A percentile compares a stretch with the other conserved stretches of the same genome.
phyloP scores from a whole-genome alignment of 1,140 invertebrate genomes.

The Vanessa atalanta region DNA sequence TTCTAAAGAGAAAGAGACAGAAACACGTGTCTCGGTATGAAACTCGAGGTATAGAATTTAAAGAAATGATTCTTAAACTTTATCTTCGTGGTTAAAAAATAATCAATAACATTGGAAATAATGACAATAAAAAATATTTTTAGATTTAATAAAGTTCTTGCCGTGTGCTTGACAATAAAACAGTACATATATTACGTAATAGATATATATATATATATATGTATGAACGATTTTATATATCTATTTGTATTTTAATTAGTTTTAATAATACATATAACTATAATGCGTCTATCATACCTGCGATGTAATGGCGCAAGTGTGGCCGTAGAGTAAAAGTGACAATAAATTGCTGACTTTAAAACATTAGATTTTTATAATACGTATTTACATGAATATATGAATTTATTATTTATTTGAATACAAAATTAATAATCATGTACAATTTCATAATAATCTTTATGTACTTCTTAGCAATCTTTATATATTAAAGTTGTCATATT shows the following conservation, averaged over 20 bases:
- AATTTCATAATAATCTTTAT: background rate
- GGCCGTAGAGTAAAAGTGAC: conserved; percentile 2
- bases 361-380: conserved; percentile 10
- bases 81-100: conserved; percentile 14
- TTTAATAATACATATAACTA: background rate
- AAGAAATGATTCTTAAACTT: conserved; percentile 10
- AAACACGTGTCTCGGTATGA: background rate
- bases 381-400: conserved; percentile 8
- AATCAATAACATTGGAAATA: conserved; percentile 34
- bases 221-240: conserved; percentile 25
- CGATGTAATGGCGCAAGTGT: background rate
- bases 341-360: conserved; percentile 11
- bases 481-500: conserved; percentile 7
- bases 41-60: background rate
- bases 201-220: background rate
- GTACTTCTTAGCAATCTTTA: conserved; percentile 6
- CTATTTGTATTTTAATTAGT: conserved; percentile 8
- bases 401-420: background rate
- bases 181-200: conserved; percentile 19
- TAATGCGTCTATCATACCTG: conserved; percentile 1
- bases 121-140: conserved; percentile 42
- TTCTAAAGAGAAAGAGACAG: background rate
- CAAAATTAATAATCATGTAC: conserved; percentile 3
- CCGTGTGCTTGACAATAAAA: conserved; percentile 26
- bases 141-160: conserved; percentile 26